These are phyloP conservation scores for pig (Sus scrofa) DNA, from an alignment of 2,113 vertebrate species.

Conservation along the genomic window DNA sequence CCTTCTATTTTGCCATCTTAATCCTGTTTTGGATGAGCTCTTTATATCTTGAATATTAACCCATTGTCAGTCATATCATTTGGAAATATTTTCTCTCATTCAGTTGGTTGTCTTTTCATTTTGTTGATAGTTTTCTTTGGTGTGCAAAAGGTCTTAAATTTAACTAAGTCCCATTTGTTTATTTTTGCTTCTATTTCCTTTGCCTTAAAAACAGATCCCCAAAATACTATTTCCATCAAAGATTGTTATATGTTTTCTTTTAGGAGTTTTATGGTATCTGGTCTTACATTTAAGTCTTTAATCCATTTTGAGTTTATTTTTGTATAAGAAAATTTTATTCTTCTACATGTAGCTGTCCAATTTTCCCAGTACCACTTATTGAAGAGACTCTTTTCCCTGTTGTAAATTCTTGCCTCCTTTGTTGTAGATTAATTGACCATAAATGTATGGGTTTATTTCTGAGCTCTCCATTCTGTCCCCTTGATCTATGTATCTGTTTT, in stretches of 20 bases:
- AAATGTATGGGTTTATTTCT: neutral
- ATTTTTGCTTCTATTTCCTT: neutral
- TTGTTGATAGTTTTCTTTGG: neutral
- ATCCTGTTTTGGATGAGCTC: neutral
- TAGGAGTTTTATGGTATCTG: neutral
- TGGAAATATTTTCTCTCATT: neutral
- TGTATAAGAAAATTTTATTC: neutral
- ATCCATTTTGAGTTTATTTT: neutral
- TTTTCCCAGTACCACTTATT: neutral
- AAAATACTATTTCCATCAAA: neutral
- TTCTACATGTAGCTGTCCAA: neutral
- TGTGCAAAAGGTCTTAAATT: neutral
- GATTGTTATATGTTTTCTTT: neutral
- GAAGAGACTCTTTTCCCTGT: neutral
- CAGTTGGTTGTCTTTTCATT: neutral
- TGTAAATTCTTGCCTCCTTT: neutral
- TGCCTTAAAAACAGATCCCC: neutral
- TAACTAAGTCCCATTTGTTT: neutral
- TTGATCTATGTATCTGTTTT: neutral
- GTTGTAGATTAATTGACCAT: neutral
- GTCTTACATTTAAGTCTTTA: neutral
- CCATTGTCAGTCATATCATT: neutral
- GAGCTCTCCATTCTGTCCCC: neutral
- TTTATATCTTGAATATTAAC: neutral
- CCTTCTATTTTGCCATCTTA: too few relatives aligned